phyloP scores from a whole-genome alignment of 2,888 invertebrate species.

The Seira ritae region DNA sequence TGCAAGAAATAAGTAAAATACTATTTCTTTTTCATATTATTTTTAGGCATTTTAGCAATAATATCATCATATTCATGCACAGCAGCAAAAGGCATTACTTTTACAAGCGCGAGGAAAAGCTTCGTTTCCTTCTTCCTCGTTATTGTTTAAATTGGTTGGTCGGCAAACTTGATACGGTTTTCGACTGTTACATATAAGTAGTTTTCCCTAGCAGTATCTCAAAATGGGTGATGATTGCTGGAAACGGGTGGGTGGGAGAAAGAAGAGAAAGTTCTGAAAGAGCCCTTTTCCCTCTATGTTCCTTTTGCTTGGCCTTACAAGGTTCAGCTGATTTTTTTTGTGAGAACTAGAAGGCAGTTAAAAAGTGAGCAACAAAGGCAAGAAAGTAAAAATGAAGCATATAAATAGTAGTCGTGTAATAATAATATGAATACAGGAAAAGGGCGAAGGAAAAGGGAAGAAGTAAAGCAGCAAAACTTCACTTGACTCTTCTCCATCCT shows the following conservation, averaged over 20 bases:
- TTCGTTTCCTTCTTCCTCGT: background rate
- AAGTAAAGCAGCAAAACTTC: slow-evolving; percentile 52
- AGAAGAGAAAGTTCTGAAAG: background rate
- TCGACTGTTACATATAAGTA: background rate
- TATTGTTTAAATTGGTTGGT: slow-evolving; percentile 41
- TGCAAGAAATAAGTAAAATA: background rate
- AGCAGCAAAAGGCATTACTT: background rate
- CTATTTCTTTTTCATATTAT: background rate
- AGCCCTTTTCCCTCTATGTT: slow-evolving; percentile 14
- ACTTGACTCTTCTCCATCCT: slow-evolving; percentile 54
- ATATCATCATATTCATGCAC: slow-evolving; percentile 55
- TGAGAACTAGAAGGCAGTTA: slow-evolving; percentile 6
- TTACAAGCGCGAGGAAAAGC: background rate
- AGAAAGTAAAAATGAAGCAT: slow-evolving; percentile 9
- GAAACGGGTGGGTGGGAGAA: background rate
- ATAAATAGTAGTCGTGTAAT: slow-evolving; percentile 19
- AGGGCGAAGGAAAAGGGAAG: slow-evolving; percentile 13
- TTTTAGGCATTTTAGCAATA: slow-evolving; percentile 24
- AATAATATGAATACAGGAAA: slow-evolving; percentile 6
- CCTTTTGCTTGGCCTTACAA: slow-evolving; percentile 25
- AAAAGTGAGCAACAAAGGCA: slow-evolving; percentile 46
- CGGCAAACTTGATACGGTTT: slow-evolving; percentile 27
- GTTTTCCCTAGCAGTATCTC: background rate
- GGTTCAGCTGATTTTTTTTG: background rate
- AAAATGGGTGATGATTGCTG: background rate